Evolutionary conservation across 2,888 invertebrate genomes (phyloP), one percentile per base, ranked within the genome.

Genomic region (Isotomurus palustris): DNA sequence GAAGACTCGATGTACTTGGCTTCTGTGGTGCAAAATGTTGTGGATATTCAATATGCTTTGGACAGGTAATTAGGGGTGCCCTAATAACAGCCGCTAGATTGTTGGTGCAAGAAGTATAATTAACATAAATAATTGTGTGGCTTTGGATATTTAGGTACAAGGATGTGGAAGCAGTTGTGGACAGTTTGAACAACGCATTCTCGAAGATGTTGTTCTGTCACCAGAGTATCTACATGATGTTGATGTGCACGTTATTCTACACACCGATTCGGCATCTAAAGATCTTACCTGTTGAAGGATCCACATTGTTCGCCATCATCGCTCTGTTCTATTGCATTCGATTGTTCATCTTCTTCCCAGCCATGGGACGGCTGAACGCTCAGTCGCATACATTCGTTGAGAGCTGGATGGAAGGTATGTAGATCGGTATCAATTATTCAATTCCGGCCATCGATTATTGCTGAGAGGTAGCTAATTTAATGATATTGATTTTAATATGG

Each of bases 161-260:
- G 58, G 69, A 69, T 49, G 67, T 69, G 22, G 69, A 69, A 47
- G 67, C 63, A 3, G 69, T 68, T 2, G 61, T 64, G 43, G 69
- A 69, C 60, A 63, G 59, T 8, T 22, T 69, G 52, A 69, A 69
- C 58, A 66, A 66, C 44, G 59, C 61, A 12, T 66, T 62, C 44
- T 67, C 64, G 3, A 59, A 58, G 36, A 64, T 67, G 58, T 51
- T 69, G 1, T 69, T 69, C 58, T 60, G 64, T 36, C 69, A 69
- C 43, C 64, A 68, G 58, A 55, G 59, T 19, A 59, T 63, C 40
- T 69, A 69, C 65, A 69, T 69, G 69, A 58, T 49, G 54, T 55
- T 66, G n/a, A 67, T 67, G 67, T 67, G 69, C 43, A 69, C 67
- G 6, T 51, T 69, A 19, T 69, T 69, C 66, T 69, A 69, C 67